Percentiles rank a stretch among this genome's conserved stretches.
Evolutionary conservation across 1,140 invertebrate species (phyloP).

Genomic region (Vollenhovia emeryi): DNA sequence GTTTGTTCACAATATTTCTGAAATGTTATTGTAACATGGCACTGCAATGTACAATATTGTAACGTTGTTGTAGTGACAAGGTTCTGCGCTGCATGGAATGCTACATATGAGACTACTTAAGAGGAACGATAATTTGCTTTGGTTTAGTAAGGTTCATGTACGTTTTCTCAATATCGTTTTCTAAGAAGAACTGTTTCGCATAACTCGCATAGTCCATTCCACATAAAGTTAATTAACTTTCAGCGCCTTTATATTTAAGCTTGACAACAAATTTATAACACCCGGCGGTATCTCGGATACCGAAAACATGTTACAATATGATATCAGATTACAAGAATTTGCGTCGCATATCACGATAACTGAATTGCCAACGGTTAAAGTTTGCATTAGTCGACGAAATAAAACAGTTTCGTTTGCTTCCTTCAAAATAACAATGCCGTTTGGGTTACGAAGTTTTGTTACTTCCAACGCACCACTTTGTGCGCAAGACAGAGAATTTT

Average conservation of each 20-base stretch:
- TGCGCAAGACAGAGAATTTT: background rate
- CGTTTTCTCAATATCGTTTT: background rate
- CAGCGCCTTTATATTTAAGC: background rate
- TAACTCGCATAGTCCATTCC: background rate
- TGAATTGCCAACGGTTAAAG: conserved; percentile 29
- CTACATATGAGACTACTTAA: conserved; percentile 6
- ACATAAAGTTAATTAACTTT: background rate
- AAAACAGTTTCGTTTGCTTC: background rate
- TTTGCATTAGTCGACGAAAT: background rate
- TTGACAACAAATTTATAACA: conserved; percentile 38
- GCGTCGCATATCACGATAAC: conserved; percentile 6
- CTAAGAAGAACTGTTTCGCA: background rate
- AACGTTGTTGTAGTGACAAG: too few species aligned
- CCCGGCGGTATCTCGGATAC: background rate
- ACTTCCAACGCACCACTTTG: background rate
- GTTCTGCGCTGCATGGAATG: too few species aligned
- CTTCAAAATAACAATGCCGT: background rate
- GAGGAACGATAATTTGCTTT: background rate
- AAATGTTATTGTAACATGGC: too few species aligned
- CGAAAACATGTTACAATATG: conserved; percentile 27
- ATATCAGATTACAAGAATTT: background rate
- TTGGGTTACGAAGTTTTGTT: background rate
- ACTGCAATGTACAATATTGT: too few species aligned
- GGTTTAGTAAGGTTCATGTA: background rate
- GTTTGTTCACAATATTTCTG: too few species aligned